These are phyloP conservation scores for Pyrrhura leucotis DNA, from an alignment of 2,797 vertebrate species.

Conservation along the genomic window DNA sequence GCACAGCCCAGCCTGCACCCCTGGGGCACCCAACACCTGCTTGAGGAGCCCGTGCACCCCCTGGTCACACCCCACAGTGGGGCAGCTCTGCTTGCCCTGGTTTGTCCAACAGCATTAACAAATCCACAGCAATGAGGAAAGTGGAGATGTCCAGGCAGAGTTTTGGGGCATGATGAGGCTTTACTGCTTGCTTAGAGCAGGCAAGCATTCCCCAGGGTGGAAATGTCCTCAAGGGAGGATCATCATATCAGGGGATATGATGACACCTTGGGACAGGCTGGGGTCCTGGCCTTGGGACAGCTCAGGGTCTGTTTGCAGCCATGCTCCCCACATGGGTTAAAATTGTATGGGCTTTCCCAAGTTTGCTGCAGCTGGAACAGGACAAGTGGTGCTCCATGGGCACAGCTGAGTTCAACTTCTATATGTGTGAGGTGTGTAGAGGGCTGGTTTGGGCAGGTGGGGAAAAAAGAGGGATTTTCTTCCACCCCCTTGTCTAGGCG, in stretches of 20 bases:
- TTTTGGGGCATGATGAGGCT: not conserved
- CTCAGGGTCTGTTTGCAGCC: not conserved
- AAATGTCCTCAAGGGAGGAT: not conserved
- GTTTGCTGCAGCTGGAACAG: not conserved
- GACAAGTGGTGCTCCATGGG: not conserved
- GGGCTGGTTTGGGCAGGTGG: not conserved
- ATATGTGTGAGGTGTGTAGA: not conserved
- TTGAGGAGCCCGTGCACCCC: not conserved
- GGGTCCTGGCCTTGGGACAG: not conserved
- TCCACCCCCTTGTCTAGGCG: not conserved
- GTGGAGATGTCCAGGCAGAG: not conserved
- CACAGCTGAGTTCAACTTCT: not conserved
- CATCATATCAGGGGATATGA: not conserved
- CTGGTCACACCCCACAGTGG: not conserved
- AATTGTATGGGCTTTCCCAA: not conserved
- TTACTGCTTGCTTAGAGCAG: not conserved
- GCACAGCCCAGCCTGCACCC: not conserved
- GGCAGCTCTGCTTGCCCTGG: not conserved
- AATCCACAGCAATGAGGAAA: not conserved
- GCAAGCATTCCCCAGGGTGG: too few species aligned
- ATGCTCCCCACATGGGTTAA: not conserved
- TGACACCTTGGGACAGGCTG: not conserved
- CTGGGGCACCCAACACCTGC: too few species aligned
- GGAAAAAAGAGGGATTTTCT: not conserved
- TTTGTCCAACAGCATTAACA: not conserved